Base-by-base conservation (phyloP, 2,888 invertebrate species). In the Phorcus lineatus region DNA sequence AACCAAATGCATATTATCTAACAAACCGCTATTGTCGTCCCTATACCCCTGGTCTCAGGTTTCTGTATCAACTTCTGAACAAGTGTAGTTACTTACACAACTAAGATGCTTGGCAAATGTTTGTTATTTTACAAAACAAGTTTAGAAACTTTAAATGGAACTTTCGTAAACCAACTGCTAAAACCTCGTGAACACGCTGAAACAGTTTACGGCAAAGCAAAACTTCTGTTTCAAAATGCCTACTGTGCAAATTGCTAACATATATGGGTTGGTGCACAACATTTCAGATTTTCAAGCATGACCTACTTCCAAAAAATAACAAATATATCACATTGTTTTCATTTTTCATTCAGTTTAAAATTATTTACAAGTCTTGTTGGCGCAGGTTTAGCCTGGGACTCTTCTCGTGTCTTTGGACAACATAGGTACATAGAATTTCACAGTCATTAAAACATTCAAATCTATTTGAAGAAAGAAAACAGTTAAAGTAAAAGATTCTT, bases 321-420 rank as follows among this genome's bases (percentile, higher is more conserved):
- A 70, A 40, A 70, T 36, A 40, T 36, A 24, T n/a, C n/a, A 40
- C 28, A 55, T 76, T 54, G 54, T 31, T 76, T 76, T 76, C 76
- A 76, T 53, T 70, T 76, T 76, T 76, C 76, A 76, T 76, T 76
- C 76, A 76, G 53, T 55, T 76, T 55, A 76, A 76, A 76, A 75
- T n/a, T 76, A 76, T 76, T 19, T 76, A 76, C 76, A 76, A 54
- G 52, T 76, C 55, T 55, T 55, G 76, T 40, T 19, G 55, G 40
- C 55, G 53, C 24, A 76, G 36, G 53, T 74, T 76, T 76, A 54
- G 28, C 13, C n/a, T 76, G 76, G 76, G 76, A 76, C 76, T 76
- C 19, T 76, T 54, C 40, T 67, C 36, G n/a, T 31, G 22, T 47
- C 22, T 40, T 47, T 74, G 67, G 67, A 70, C 19, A 70, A 70